Conservation (phyloP, 2,113 vertebrate genomes). For the Larimichthys crocea region DNA sequence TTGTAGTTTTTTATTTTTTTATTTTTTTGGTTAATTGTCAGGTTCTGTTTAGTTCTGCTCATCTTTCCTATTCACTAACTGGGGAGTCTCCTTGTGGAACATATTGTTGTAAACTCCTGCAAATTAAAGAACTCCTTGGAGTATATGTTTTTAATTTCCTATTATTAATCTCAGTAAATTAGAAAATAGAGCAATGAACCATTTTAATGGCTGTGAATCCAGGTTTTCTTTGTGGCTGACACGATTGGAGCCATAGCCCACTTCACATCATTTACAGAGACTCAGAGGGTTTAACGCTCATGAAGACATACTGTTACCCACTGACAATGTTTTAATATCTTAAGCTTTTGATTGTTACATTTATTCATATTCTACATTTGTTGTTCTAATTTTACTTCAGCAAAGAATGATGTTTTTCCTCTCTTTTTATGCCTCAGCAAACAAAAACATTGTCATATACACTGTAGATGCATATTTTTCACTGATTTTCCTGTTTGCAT, state of each 20-base stretch:
- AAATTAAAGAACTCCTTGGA: conserved; percentile 80
- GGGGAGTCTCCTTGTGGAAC: conserved; percentile 57
- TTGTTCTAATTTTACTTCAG: neutral
- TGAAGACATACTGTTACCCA: conserved; percentile 51
- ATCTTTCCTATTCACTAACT: conserved; percentile 50
- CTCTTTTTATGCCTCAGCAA: neutral
- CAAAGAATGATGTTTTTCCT: neutral
- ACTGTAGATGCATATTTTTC: conserved; percentile 1
- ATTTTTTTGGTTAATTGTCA: neutral
- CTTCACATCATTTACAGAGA: conserved; percentile 65
- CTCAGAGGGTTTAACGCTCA: conserved; percentile 53
- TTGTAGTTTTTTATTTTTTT: conserved; percentile 16
- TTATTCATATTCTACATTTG: neutral
- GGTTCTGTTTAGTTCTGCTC: conserved; percentile 35
- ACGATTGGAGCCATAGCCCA: conserved; percentile 55
- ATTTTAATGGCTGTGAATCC: conserved; percentile 80
- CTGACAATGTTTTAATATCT: conserved; percentile 16
- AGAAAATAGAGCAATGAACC: conserved; percentile 78
- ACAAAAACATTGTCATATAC: neutral
- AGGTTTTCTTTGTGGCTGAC: conserved; percentile 69
- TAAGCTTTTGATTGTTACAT: neutral
- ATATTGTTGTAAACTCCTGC: conserved; percentile 73
- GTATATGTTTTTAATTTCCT: conserved; percentile 77
- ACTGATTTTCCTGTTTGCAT: conserved; percentile 4
- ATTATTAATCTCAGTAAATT: conserved; percentile 82